Conservation (phyloP, 1,140 invertebrate genomes). For the Zaprionus nigranus region DNA sequence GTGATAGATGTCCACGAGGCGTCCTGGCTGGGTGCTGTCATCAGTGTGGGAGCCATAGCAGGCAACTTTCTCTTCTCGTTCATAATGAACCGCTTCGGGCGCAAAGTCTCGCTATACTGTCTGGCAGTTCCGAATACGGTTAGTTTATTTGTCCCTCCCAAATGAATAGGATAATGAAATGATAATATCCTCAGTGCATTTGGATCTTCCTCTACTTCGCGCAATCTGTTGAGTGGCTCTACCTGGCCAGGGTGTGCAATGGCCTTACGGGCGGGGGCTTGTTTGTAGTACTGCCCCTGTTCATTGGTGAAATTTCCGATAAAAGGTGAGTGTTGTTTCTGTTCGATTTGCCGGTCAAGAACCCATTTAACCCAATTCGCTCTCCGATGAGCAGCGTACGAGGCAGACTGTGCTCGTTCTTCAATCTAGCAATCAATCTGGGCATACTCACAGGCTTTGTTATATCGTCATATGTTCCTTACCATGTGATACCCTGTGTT, state of each 20-base stretch:
- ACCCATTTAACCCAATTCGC: neutral
- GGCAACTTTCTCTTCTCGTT: conserved; percentile 80
- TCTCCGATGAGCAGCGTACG: conserved; percentile 58
- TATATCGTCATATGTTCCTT: conserved; percentile 66
- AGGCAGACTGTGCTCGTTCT: conserved; percentile 72
- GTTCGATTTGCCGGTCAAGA: neutral
- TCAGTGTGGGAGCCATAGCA: conserved; percentile 72
- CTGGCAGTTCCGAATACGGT: conserved; percentile 77
- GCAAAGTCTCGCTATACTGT: conserved; percentile 67
- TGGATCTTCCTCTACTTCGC: conserved; percentile 77
- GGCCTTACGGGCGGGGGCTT: conserved; percentile 81
- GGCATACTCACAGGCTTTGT: conserved; percentile 73
- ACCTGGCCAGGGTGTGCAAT: conserved; percentile 80
- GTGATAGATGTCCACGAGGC: conserved; percentile 65
- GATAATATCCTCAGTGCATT: conserved; percentile 50
- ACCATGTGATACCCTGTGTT: conserved; percentile 65
- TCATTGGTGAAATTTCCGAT: conserved; percentile 81
- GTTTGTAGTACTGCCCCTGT: conserved; percentile 73
- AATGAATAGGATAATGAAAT: neutral
- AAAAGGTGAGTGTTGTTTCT: conserved; percentile 63
- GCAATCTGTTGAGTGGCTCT: conserved; percentile 69
- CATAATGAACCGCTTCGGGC: conserved; percentile 82
- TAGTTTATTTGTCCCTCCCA: conserved; percentile 29
- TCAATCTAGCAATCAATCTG: conserved; percentile 59
- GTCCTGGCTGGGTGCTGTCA: conserved; percentile 78